phyloP scores from a whole-genome alignment of 2,113 vertebrate species.

The Elephas maximus region DNA sequence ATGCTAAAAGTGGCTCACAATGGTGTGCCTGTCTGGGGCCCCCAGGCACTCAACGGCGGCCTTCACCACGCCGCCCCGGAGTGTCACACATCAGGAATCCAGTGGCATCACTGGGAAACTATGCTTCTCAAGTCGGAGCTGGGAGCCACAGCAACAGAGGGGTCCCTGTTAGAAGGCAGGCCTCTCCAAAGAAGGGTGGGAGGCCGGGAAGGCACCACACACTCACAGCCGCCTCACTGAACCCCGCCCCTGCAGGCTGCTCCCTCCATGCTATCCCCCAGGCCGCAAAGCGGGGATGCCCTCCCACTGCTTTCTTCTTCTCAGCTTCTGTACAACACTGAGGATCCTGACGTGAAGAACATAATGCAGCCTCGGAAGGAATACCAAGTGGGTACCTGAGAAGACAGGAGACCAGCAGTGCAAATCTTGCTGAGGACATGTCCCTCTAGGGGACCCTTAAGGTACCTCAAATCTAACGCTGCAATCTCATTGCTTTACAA shows the following conservation, averaged over 20 bases:
- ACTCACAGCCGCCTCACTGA: neutral
- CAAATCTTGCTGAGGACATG: neutral
- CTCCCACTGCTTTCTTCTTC: constrained; percentile 8
- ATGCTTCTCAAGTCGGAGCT: constrained; percentile 80
- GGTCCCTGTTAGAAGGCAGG: constrained; percentile 69
- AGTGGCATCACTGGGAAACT: constrained; percentile 88
- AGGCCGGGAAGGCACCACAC: neutral
- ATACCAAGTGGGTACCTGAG: no score
- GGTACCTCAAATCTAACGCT: neutral
- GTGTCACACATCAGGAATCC: constrained; percentile 90
- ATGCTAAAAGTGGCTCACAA: constrained; percentile 85
- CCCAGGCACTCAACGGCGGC: constrained; percentile 79
- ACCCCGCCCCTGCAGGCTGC: neutral
- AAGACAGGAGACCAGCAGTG: neutral
- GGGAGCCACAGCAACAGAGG: constrained; percentile 70
- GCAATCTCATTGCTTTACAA: neutral
- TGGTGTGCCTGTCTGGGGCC: constrained; percentile 86
- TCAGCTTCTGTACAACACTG: neutral
- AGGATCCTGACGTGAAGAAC: neutral
- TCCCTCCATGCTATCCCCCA: neutral
- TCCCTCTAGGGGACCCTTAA: neutral
- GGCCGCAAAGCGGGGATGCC: constrained; percentile 11
- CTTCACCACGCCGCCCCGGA: constrained; percentile 81
- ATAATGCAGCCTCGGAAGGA: neutral
- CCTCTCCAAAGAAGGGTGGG: constrained; percentile 6